Percentiles rank a stretch among this genome's conserved stretches.
phyloP scores from a whole-genome alignment of 2,113 vertebrate genomes.

The Scomber scombrus region DNA sequence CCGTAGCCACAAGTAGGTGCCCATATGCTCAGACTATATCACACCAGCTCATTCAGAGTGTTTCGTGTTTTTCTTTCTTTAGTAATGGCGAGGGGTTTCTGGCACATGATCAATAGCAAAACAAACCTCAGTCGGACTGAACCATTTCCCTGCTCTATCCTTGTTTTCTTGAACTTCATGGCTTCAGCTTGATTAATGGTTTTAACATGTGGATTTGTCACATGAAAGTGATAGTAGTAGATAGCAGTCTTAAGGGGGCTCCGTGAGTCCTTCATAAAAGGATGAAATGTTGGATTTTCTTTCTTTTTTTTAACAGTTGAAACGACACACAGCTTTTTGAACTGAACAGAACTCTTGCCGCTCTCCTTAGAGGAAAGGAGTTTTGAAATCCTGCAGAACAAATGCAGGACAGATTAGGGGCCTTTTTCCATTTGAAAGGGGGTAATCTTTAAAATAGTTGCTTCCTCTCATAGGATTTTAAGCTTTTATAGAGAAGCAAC shows the following conservation, averaged over 20 bases:
- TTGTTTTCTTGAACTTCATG: slow-evolving; percentile 13
- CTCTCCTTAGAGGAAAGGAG: neutral
- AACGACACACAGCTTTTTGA: slow-evolving; percentile 7
- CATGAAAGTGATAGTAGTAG: neutral
- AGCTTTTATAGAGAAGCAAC: neutral
- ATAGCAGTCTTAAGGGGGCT: neutral
- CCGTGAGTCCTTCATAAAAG: neutral
- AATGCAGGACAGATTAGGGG: slow-evolving; percentile 21
- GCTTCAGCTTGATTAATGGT: neutral
- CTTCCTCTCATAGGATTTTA: neutral
- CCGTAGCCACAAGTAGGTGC: neutral
- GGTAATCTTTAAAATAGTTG: neutral
- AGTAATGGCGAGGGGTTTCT: slow-evolving; percentile 1
- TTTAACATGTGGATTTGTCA: slow-evolving; percentile 24
- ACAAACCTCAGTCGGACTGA: slow-evolving; percentile 20
- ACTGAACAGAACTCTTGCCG: neutral
- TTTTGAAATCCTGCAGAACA: slow-evolving; percentile 1
- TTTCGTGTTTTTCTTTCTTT: neutral
- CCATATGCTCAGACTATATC: neutral
- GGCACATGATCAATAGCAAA: slow-evolving; percentile 7
- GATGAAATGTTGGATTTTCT: neutral
- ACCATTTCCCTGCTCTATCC: neutral
- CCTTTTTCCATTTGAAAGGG: neutral
- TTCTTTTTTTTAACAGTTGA: neutral
- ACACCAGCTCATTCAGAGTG: neutral